Evolutionary conservation across 2,888 invertebrate genomes (phyloP), one percentile per base, ranked within the genome.

Genomic region (Eucriotettix oculatus): DNA sequence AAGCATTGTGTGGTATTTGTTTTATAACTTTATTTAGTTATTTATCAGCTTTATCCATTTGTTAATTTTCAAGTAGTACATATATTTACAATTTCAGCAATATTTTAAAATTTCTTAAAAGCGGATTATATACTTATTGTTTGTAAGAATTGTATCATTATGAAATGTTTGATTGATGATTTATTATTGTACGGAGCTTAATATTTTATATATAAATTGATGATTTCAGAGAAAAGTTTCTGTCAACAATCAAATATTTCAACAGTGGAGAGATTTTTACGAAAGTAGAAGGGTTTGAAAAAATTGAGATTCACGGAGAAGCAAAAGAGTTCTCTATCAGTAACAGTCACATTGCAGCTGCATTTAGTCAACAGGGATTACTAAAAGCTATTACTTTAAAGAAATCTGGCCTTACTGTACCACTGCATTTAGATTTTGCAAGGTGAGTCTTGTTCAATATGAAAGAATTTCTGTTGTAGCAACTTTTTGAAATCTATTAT

Each of bases 361-460:
- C 87, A 0, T 86, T 86, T 66, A 83, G 79, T 58, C 76, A 77
- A 66, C 74, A 79, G 14, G 91, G 91, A 0, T 74, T 90, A 29
- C 72, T 92, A 42, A 90, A 90, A 71, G 86, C 89, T 0, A 72
- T 91, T 10, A 69, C 69, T 1, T 62, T 69, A 14, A 68, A 68
- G 58, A 66, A 68, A 29, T 62, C 62, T 58, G 71, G 76, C 1
- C 73, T 75, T 0, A 79, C 79, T 14, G 72, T 79, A 60, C 84
- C 89, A 0, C 79, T 88, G 0, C 87, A 87, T 68, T 78, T 91
- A 69, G 86, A 87, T 71, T 91, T 87, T 74, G 82, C 86, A 0
- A 85, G 83, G 78, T 86, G 53, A 16, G 53, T 29, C 29, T 29
- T 29, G 7, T 29, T 29, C 29, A 29, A 29, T 29, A 29, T 29